These are phyloP conservation scores for Tetheella fluctuosa DNA, from an alignment of 2,888 invertebrate species.

Conservation along the genomic window DNA sequence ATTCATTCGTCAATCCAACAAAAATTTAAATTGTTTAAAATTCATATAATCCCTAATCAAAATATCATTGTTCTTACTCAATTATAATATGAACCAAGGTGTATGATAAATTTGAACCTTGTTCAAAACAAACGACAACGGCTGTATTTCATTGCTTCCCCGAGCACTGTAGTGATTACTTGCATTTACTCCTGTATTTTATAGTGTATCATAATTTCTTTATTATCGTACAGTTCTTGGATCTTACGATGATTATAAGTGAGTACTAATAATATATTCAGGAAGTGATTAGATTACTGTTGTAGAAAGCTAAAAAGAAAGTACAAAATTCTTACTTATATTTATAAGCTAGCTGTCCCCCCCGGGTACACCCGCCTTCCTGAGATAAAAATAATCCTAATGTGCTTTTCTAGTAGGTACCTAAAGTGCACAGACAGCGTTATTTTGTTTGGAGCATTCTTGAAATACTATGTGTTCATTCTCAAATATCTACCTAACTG, in stretches of 20 bases:
- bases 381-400: no score
- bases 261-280: background rate
- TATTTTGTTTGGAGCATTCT: no score
- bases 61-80: slow-evolving; percentile 26
- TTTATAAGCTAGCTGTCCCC: no score
- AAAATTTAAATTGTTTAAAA: slow-evolving; percentile 15
- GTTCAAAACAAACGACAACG: background rate
- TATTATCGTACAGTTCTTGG: background rate
- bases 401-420: no score
- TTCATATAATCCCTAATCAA: background rate
- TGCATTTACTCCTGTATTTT: background rate
- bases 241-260: slow-evolving; percentile 6
- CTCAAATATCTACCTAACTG: no score
- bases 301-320: background rate
- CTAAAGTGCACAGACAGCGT: no score
- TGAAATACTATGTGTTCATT: no score
- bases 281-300: background rate
- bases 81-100: slow-evolving; percentile 10
- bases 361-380: no score
- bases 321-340: no score
- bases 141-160: background rate
- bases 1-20: background rate
- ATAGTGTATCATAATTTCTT: background rate
- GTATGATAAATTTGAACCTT: background rate
- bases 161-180: background rate